These are phyloP conservation scores for Nymphicus hollandicus DNA, from an alignment of 2,113 vertebrate genomes.

Conservation along the genomic window DNA sequence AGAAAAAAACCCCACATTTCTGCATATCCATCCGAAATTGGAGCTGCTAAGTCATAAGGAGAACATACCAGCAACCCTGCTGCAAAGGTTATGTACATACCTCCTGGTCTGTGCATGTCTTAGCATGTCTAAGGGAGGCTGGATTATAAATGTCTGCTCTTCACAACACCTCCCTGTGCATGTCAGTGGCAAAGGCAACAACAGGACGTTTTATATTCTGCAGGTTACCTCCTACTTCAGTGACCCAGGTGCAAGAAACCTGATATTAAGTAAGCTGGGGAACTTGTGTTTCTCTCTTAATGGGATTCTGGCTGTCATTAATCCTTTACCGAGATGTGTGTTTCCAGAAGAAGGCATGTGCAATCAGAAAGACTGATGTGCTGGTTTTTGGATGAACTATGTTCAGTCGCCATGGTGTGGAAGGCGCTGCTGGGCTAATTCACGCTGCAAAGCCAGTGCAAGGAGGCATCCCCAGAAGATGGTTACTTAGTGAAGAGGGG, in stretches of 20 bases:
- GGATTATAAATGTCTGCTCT: background rate
- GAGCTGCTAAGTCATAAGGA: background rate
- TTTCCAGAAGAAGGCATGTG: slow-evolving; percentile 23
- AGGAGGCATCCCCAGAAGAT: background rate
- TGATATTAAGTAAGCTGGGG: slow-evolving; percentile 43
- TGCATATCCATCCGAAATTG: fast-evolving
- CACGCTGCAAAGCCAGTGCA: background rate
- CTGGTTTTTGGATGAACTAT: background rate
- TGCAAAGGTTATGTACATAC: background rate
- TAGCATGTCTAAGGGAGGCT: background rate
- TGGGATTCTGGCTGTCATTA: slow-evolving; percentile 35
- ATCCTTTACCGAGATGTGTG: background rate
- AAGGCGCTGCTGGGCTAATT: background rate
- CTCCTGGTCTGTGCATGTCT: background rate
- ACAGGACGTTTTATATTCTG: background rate
- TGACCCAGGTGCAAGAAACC: slow-evolving; percentile 25
- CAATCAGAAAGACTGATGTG: slow-evolving; percentile 15
- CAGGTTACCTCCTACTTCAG: background rate
- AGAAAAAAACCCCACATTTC: background rate
- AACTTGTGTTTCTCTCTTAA: slow-evolving; percentile 28
- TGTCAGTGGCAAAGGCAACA: background rate
- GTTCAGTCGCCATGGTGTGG: background rate
- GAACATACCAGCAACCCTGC: background rate
- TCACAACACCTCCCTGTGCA: background rate
- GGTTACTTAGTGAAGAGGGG: background rate